Conservation (phyloP, 2,888 invertebrate genomes). For the Clusia tigrina region DNA sequence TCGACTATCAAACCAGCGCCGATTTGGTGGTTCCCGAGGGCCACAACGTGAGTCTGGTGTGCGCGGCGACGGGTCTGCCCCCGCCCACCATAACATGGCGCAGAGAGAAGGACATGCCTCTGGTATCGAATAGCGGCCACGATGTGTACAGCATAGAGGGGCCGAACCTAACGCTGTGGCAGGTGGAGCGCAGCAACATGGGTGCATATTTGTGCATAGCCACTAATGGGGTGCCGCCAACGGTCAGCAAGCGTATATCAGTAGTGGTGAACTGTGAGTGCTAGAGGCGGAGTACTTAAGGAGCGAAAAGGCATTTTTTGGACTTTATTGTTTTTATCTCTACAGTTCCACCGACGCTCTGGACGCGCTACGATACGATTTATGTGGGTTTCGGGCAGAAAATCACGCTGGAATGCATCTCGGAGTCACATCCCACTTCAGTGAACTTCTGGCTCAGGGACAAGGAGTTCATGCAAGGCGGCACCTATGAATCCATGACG, state of each 20-base stretch:
- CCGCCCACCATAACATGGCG: slow-evolving; percentile 87
- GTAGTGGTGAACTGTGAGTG: slow-evolving; percentile 62
- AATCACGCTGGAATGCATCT: slow-evolving; percentile 59
- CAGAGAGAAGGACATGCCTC: slow-evolving; percentile 77
- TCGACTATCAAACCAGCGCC: slow-evolving; percentile 85
- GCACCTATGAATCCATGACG: slow-evolving; percentile 66
- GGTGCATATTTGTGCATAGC: slow-evolving; percentile 64
- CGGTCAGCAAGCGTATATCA: slow-evolving; percentile 62
- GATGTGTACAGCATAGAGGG: slow-evolving; percentile 59
- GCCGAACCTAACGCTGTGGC: slow-evolving; percentile 55
- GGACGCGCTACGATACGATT: slow-evolving; percentile 59
- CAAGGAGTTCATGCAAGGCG: slow-evolving; percentile 60
- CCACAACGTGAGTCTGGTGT: slow-evolving; percentile 83
- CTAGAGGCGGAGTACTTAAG: background rate
- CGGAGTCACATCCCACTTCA: slow-evolving; percentile 61
- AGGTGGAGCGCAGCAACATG: slow-evolving; percentile 57
- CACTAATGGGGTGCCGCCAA: slow-evolving; percentile 64
- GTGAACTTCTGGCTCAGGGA: slow-evolving; percentile 63
- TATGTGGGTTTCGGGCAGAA: slow-evolving; percentile 60
- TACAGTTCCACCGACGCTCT: slow-evolving; percentile 61
- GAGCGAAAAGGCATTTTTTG: background rate
- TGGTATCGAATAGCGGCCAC: slow-evolving; percentile 53
- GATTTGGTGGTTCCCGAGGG: slow-evolving; percentile 88
- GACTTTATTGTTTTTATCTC: slow-evolving; percentile 27
- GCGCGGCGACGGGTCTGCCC: slow-evolving; percentile 88